Evolutionary conservation across 2,797 vertebrate species (phyloP), one percentile per base, ranked within the genome.

Genomic region (Euphonia xanthogaster): DNA sequence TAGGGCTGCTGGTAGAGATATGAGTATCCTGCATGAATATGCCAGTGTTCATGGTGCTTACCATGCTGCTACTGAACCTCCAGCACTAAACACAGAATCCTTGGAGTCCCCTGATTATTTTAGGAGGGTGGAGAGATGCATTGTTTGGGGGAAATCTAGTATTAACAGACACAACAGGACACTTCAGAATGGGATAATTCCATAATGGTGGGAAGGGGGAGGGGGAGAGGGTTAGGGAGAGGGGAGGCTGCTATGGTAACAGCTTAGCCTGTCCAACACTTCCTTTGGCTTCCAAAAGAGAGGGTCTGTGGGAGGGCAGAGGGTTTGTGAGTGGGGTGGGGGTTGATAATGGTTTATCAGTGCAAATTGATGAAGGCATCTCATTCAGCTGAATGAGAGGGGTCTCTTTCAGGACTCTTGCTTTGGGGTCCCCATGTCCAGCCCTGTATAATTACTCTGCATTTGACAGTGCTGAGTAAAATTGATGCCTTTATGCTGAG

Each of bases 201-300:
- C 94, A 91, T 97, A 89, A 68, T 80, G 62, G 45, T 93, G 65
- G 90, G 65, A 91, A 73, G 74, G 95, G 28, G 90, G 95, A 74
- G 45, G 42, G 61, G 61, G 58, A 68, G 58, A 68, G 71, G 70
- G 71, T 51, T 54, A 82, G 96, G 93, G 91, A 90, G 90, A 54
- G 97, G 97, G 97, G 93, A 62, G 85, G 98, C 97, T 96, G 94
- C 98, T 98, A 99, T 99, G 98, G 98, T 97, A 98, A 99, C 98
- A 14, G 88, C 95, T 96, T 93, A 86, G 89, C 90, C 37, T 91
- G 96, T 91, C 94, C 92, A 90, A 89, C 95, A 93, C 97, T 84
- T 96, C 51, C 39, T 75, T 96, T 72, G 67, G 88, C 86, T 65
- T 92, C 94, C 68, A 91, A 98, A 93, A 97, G 97, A 97, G 96